Percentiles rank a stretch among this genome's conserved stretches.
Conservation (phyloP, 2,797 vertebrate species). For the Pangasius krempfi region DNA sequence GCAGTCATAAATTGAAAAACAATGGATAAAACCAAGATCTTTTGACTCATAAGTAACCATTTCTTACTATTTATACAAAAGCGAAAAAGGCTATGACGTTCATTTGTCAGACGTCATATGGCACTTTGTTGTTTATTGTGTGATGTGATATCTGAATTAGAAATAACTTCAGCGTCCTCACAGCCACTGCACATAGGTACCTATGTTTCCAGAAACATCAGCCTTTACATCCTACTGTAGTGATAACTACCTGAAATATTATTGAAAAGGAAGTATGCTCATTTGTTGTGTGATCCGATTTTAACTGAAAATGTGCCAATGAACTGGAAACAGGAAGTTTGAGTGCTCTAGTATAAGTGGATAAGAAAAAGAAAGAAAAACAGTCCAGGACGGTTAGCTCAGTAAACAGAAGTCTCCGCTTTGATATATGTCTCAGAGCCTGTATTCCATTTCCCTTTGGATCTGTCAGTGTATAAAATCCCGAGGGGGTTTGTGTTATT, state of each 20-base stretch:
- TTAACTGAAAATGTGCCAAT: neutral
- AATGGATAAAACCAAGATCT: too few relatives aligned
- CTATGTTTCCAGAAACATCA: neutral
- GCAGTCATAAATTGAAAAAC: neutral
- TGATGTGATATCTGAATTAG: neutral
- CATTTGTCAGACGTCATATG: neutral
- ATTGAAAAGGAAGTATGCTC: neutral
- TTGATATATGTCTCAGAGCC: neutral
- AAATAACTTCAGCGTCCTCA: neutral
- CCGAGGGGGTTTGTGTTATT: neutral
- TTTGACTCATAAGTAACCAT: neutral
- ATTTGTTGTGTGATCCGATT: neutral
- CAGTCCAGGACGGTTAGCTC: neutral
- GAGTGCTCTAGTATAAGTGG: neutral
- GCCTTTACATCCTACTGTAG: neutral
- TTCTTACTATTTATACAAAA: neutral
- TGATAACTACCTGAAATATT: neutral
- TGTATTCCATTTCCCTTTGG: neutral
- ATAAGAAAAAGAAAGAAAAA: neutral
- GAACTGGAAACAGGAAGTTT: neutral
- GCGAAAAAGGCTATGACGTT: neutral
- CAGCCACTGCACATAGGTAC: neutral
- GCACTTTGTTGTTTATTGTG: neutral
- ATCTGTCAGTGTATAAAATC: neutral
- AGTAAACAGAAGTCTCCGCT: neutral